Evolutionary conservation across 2,113 vertebrate genomes (phyloP).

Genomic region (Felis catus): DNA sequence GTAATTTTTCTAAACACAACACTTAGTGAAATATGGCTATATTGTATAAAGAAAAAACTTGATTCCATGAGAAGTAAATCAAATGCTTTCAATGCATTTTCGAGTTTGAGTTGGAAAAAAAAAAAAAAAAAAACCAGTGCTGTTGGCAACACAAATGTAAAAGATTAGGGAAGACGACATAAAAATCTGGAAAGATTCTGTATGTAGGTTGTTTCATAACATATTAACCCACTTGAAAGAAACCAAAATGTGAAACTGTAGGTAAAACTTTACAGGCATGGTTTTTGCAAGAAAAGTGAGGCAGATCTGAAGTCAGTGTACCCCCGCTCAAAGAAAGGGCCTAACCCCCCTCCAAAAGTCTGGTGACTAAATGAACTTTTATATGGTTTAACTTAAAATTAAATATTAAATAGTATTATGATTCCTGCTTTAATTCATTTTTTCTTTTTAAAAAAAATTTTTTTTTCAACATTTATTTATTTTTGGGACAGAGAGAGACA

Average conservation of each 20-base stretch:
- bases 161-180: background rate
- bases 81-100: background rate
- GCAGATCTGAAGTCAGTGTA: background rate
- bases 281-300: background rate
- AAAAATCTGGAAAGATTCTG: background rate
- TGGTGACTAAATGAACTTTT: background rate
- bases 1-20: background rate
- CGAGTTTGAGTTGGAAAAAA: background rate
- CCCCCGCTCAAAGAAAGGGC: accelerated
- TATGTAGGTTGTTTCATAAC: background rate
- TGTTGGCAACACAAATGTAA: background rate
- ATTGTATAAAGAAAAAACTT: background rate
- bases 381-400: background rate
- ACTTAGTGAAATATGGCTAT: background rate
- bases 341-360: background rate
- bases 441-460: background rate
- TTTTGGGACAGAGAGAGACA: too few relatives aligned
- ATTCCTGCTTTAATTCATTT: background rate
- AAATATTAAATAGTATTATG: background rate
- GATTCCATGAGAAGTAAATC: background rate
- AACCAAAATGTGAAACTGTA: background rate
- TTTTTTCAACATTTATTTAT: too few relatives aligned
- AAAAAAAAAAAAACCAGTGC: background rate
- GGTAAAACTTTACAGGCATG: background rate
- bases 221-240: background rate